Conservation (phyloP, 2,797 vertebrate genomes). For the Sparus aurata region DNA sequence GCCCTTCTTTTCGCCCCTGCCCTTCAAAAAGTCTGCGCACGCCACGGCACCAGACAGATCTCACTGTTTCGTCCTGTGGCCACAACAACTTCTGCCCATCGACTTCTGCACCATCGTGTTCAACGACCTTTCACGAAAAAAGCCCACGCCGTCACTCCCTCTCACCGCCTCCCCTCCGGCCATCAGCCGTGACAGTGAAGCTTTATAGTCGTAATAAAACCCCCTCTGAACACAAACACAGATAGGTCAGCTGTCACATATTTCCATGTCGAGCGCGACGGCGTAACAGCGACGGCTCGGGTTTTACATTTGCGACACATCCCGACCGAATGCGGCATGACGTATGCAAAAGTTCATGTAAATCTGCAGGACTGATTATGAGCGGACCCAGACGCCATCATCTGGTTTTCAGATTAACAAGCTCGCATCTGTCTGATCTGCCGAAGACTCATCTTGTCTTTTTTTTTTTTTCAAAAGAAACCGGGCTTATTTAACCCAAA, state of each 20-base stretch:
- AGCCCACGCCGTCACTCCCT: neutral
- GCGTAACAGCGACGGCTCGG: neutral
- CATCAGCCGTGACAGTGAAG: neutral
- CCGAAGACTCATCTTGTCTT: slow-evolving; percentile 49
- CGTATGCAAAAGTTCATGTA: neutral
- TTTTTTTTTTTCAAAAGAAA: slow-evolving; percentile 40
- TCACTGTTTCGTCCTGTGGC: too few relatives aligned
- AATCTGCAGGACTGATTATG: neutral
- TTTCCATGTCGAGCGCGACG: neutral
- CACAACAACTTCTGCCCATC: too few relatives aligned
- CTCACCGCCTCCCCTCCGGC: neutral
- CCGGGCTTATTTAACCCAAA: slow-evolving; percentile 58
- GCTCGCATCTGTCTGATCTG: slow-evolving; percentile 57
- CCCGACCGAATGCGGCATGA: neutral
- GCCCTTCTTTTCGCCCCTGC: too few relatives aligned
- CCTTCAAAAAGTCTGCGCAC: too few relatives aligned
- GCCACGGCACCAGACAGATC: too few relatives aligned
- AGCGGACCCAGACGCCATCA: slow-evolving; percentile 8
- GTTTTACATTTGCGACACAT: neutral
- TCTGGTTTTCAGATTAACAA: slow-evolving; percentile 45
- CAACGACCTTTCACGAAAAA: slow-evolving; percentile 3
- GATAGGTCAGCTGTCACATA: neutral
- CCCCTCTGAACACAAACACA: neutral
- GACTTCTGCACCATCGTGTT: too few relatives aligned
- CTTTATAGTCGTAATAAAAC: slow-evolving; percentile 6